A percentile compares a stretch with the other conserved stretches of the same genome.
Evolutionary conservation across 2,888 invertebrate genomes (phyloP).

Genomic region (Acanthococcus lagerstroemiae): DNA sequence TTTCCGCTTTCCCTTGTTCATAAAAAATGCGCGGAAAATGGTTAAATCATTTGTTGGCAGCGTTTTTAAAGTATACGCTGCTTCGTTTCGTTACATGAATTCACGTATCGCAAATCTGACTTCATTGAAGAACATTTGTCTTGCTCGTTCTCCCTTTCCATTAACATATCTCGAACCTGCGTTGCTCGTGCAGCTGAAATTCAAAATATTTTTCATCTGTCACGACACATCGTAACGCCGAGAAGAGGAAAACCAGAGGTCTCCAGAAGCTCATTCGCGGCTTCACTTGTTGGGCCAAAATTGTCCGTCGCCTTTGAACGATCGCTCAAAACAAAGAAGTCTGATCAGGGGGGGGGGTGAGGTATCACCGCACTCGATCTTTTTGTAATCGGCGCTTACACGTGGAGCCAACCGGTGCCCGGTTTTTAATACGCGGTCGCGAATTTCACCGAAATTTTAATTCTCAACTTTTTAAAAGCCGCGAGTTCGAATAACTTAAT

Average conservation of each 20-base stretch:
- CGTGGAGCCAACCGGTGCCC: too few relatives aligned
- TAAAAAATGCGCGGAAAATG: not conserved
- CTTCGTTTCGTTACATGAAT: constrained; percentile 13
- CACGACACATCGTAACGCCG: too few relatives aligned
- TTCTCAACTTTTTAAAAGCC: not conserved
- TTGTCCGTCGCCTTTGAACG: too few relatives aligned
- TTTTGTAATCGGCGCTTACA: too few relatives aligned
- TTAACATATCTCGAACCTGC: constrained; percentile 14
- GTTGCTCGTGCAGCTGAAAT: constrained; percentile 7
- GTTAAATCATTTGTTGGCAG: constrained; percentile 27
- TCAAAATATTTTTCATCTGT: constrained; percentile 26
- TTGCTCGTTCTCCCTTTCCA: constrained; percentile 14
- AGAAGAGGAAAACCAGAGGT: too few relatives aligned
- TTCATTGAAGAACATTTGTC: constrained; percentile 28
- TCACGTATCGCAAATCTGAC: constrained; percentile 25
- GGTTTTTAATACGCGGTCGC: too few relatives aligned
- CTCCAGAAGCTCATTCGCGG: constrained; percentile 13
- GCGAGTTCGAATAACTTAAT: constrained; percentile 5
- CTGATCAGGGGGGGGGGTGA: too few relatives aligned
- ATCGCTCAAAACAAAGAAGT: too few relatives aligned
- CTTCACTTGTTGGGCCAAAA: not conserved
- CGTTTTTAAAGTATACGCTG: constrained; percentile 9
- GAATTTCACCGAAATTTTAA: too few relatives aligned
- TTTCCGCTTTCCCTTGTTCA: not conserved
- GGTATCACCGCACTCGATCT: too few relatives aligned